phyloP scores from a whole-genome alignment of 2,888 invertebrate genomes.

The Agrochola macilenta region DNA sequence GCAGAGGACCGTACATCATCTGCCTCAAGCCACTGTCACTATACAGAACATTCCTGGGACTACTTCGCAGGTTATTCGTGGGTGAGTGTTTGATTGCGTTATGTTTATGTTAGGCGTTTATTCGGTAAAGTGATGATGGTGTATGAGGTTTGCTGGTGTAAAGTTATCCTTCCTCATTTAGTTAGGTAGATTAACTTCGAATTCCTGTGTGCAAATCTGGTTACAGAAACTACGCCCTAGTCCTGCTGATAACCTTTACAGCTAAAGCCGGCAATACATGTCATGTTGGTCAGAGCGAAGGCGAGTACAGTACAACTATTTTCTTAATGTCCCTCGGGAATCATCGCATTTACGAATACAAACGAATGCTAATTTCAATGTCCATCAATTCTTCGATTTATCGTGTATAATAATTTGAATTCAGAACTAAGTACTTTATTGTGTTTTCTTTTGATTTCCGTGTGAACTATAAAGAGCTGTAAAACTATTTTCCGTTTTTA shows the following conservation, averaged over 20 bases:
- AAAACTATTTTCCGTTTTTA: too few species aligned
- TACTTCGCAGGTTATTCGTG: constrained; percentile 84
- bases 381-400: too few species aligned
- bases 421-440: too few species aligned
- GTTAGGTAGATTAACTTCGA: neutral
- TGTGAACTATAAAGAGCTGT: too few species aligned
- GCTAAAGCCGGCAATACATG: neutral
- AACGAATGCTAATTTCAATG: too few species aligned
- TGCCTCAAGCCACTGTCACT: constrained; percentile 85
- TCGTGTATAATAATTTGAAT: too few species aligned
- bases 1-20: constrained; percentile 79
- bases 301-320: too few species aligned
- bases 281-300: too few species aligned
- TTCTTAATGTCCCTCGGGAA: too few species aligned
- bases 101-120: neutral
- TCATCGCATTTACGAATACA: too few species aligned
- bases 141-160: neutral
- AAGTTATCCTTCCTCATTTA: neutral
- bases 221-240: neutral
- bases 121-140: neutral
- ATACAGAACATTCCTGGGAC: constrained; percentile 85
- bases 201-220: neutral
- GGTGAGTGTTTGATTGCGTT: constrained; percentile 71
- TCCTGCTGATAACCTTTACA: neutral
- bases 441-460: too few species aligned